phyloP scores from a whole-genome alignment of 2,113 vertebrate species.

The Macroglossus sobrinus region DNA sequence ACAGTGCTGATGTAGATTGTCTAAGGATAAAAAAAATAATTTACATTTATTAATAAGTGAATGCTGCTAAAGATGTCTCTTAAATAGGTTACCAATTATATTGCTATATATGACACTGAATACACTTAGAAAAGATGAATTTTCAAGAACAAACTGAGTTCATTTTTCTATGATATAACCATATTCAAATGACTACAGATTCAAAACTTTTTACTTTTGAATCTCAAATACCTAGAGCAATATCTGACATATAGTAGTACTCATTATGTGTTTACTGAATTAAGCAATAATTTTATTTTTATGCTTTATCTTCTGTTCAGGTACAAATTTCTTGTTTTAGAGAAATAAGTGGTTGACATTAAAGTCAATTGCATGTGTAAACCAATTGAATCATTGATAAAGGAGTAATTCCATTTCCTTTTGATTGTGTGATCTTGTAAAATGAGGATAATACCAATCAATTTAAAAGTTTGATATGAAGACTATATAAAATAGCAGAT shows the following conservation, averaged over 20 bases:
- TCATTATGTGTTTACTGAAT: background rate
- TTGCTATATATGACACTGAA: background rate
- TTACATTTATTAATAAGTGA: background rate
- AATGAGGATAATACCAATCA: background rate
- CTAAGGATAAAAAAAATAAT: background rate
- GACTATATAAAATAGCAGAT: constrained; percentile 29
- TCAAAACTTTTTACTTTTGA: background rate
- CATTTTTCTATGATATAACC: background rate
- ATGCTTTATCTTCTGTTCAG: background rate
- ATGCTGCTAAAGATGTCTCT: background rate
- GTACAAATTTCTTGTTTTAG: background rate
- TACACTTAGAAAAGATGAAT: background rate
- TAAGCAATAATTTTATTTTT: background rate
- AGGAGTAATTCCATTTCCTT: background rate
- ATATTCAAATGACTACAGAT: background rate
- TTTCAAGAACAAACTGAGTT: background rate
- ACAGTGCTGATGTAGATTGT: background rate
- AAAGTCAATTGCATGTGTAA: background rate
- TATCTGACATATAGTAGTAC: background rate
- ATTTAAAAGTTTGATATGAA: background rate
- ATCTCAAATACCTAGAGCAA: background rate
- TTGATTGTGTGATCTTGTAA: constrained; percentile 19
- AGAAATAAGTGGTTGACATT: background rate
- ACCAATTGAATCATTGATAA: constrained; percentile 3
- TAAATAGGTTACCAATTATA: constrained; percentile 11